Base-by-base conservation (phyloP, 2,888 invertebrate genomes). In the Parasteatoda lunata region DNA sequence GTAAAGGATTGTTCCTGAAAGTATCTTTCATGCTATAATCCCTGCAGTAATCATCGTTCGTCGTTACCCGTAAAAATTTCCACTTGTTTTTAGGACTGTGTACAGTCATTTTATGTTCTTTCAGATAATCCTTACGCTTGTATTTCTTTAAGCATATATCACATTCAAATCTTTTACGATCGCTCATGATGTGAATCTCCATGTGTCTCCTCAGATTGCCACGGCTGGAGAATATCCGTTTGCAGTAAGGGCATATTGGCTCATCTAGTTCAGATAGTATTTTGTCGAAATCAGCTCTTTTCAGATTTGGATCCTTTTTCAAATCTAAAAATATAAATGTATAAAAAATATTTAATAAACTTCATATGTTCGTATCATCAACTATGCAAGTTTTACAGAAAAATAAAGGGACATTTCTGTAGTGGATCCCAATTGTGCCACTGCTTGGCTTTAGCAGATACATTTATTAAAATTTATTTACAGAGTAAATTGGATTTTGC, bases 101-200 rank as follows among this genome's bases (percentile, higher is more conserved):
- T 4, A 87, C 86, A 8, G 86, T 87, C 86, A 87, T 87, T 48
- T 88, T 88, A 49, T 88, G 88, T 13, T 88, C 88, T 51, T 84
- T 88, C 15, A 88, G 59, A 52, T 88, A 88, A 70, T 88, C 88
- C 49, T 88, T 88, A 48, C 88, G 77, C 45, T 84, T 84, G 52
- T 88, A 88, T 47, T 88, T 88, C 59, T 84, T 88, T 8, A 84
- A 66, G 13, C 88, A 88, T 54, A 88, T 88, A 65, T 88, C 88
- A 71, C 88, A 88, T 68, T 80, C 66, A 45, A 84, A 88, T 68
- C 84, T 47, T 64, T 84, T 85, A 49, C 88, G 84, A 15, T 84
- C 80, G 59, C 77, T 81, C 81, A 84, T 84, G 9, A 84, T 77
- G 47, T 88, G 88, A 8, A 88, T 88, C 69, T 88, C 88, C 88